These are phyloP conservation scores for Anguilla rostrata DNA, from an alignment of 2,113 vertebrate genomes.

Conservation along the genomic window DNA sequence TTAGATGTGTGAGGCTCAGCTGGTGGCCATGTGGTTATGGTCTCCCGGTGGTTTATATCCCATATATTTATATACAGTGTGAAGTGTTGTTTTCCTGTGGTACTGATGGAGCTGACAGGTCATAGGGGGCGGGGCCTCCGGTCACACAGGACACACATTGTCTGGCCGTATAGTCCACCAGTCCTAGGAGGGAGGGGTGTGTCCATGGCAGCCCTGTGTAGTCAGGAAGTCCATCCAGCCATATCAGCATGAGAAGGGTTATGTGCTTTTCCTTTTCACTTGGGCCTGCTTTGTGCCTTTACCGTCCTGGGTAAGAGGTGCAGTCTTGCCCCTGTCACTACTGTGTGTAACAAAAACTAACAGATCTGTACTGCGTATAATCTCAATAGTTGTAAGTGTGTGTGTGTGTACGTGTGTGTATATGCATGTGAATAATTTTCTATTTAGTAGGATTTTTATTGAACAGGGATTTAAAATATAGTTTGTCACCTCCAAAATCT, in stretches of 20 bases:
- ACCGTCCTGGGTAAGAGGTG: background rate
- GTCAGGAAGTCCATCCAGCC: constrained; percentile 2
- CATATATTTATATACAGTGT: background rate
- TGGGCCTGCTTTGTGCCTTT: background rate
- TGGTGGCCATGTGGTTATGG: no score
- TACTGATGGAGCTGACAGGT: background rate
- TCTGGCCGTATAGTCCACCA: background rate
- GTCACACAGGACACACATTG: background rate
- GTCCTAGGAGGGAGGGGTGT: background rate
- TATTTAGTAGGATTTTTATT: no score
- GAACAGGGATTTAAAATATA: no score
- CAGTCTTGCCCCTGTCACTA: background rate
- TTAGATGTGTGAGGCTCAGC: no score
- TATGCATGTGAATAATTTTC: no score
- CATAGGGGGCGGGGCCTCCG: background rate
- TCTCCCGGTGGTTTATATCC: background rate
- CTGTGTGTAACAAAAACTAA: no score
- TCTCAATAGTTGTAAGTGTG: no score
- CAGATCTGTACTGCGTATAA: background rate
- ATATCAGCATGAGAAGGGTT: background rate
- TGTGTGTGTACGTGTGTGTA: no score
- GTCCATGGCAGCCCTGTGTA: background rate
- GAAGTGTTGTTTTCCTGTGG: background rate
- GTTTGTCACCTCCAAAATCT: no score
- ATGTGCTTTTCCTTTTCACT: background rate